Base-by-base conservation (phyloP, 1,140 invertebrate genomes). In the Halictus rubicundus region DNA sequence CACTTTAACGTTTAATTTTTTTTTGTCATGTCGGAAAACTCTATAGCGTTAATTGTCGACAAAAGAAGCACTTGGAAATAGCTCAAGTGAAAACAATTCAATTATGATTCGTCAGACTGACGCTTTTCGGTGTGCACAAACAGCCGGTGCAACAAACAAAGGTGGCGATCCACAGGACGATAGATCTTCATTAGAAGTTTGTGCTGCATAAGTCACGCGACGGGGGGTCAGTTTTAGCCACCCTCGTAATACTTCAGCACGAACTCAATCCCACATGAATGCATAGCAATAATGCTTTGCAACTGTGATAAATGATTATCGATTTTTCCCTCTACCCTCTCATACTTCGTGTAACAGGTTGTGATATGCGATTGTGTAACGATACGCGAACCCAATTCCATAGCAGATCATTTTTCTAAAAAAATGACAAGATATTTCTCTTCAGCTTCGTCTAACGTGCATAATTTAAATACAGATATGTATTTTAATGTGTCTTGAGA, bases 171-270 rank as follows among this genome's bases (percentile, higher is more conserved):
- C 70, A 80, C 49, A 68, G 76, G 42, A 59, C 81, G 69, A 89
- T 90, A 88, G 85, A 90, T 90, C 89, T 90, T 89, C 84, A 89
- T 91, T 91, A 90, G 79, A 75, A 49, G 66, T 54, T 69, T 72
- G 70, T 49, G 81, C 32, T 87, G 83, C 79, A 88, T 89, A 90
- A 90, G 88, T 91, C 89, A 90, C 89, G 85, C 89, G 59, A 81
- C 70, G 70, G 88, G 87, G 84, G 78, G 61, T 71, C 78, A 86
- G 81, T 88, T 85, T 89, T 84, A 90, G 87, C 87, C 85, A 90
- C 89, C 88, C 89, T 89, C 78, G 68, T 89, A 82, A 89, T 89
- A 88, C 84, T 88, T 80, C 70, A 71, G 88, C 90, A 90, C 89
- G 89, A 90, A 90, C 68, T 78, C 37, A 49, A 73, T 46, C 39